phyloP scores from a whole-genome alignment of 2,888 invertebrate species.

The Caenorhabditis sp. region DNA sequence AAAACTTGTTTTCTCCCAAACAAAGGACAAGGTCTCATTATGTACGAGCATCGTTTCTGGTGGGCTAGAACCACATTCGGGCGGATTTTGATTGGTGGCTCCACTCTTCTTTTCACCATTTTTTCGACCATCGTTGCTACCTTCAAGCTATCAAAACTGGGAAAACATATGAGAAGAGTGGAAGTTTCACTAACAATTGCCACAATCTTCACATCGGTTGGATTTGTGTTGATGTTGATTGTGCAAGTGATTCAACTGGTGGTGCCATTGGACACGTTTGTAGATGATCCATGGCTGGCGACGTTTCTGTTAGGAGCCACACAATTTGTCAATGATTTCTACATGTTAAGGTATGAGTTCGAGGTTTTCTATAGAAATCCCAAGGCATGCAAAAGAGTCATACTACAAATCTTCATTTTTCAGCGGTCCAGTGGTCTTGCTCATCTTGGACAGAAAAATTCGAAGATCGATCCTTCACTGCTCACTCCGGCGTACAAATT shows the following conservation, averaged over 20 bases:
- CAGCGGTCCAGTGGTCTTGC: slow-evolving; percentile 49
- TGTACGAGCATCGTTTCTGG: slow-evolving; percentile 32
- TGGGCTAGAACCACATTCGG: slow-evolving; percentile 52
- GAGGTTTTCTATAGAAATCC: too few species aligned
- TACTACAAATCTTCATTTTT: slow-evolving; percentile 5
- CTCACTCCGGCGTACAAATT: slow-evolving; percentile 18
- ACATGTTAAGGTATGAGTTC: slow-evolving; percentile 41
- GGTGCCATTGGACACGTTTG: slow-evolving; percentile 4
- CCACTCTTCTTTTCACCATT: slow-evolving; percentile 34
- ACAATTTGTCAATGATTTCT: slow-evolving; percentile 49
- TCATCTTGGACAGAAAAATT: slow-evolving; percentile 48
- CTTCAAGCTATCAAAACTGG: slow-evolving; percentile 42
- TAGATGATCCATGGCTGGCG: slow-evolving; percentile 11
- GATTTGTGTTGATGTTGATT: slow-evolving; percentile 27
- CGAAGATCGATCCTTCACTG: slow-evolving; percentile 47
- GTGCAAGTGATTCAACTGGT: slow-evolving; percentile 41
- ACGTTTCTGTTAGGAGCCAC: slow-evolving; percentile 23
- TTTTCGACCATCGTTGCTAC: slow-evolving; percentile 24
- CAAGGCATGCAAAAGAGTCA: neutral
- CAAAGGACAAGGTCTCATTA: slow-evolving; percentile 17
- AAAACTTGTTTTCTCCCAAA: slow-evolving; percentile 33
- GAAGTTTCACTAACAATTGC: slow-evolving; percentile 40
- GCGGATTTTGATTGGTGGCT: slow-evolving; percentile 37
- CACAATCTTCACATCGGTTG: slow-evolving; percentile 39
- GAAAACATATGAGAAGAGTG: slow-evolving; percentile 45